These are phyloP conservation scores for Nothocercus nigrocapillus DNA, from an alignment of 2,113 vertebrate genomes.

Conservation along the genomic window DNA sequence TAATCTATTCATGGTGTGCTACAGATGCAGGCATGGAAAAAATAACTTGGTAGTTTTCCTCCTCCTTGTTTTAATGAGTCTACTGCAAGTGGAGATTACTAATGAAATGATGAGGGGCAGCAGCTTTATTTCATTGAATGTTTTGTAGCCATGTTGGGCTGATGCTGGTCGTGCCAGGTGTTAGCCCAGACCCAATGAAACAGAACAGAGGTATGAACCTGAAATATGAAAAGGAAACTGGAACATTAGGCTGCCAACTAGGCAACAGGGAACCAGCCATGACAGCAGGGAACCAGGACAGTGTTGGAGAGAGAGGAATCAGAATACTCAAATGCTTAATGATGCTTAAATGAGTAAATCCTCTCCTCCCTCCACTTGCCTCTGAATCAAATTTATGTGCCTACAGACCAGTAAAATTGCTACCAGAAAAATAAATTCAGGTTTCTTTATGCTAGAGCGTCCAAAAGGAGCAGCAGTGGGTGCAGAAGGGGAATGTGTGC, in stretches of 20 bases:
- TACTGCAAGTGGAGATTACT: not conserved
- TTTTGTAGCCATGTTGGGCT: not conserved
- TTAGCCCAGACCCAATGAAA: not conserved
- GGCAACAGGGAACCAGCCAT: not conserved
- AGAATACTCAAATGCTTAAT: not conserved
- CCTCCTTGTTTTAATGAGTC: not conserved
- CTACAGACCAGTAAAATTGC: accelerated
- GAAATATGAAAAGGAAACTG: not conserved
- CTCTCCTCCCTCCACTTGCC: not conserved
- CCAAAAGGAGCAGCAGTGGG: not conserved
- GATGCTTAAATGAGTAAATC: not conserved
- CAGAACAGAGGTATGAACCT: not conserved
- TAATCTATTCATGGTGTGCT: not conserved
- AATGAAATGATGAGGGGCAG: not conserved
- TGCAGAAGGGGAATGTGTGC: not conserved
- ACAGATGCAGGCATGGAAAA: not conserved
- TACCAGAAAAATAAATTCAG: not conserved
- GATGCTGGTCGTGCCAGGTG: not conserved
- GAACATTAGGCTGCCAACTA: not conserved
- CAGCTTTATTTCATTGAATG: not conserved
- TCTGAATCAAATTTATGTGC: not conserved
- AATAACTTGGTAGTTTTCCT: not conserved
- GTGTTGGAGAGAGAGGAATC: not conserved
- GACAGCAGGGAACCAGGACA: not conserved
- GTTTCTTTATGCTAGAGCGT: not conserved